Base-by-base conservation (phyloP, 2,888 invertebrate genomes). In the Tromatobia lineatoria region DNA sequence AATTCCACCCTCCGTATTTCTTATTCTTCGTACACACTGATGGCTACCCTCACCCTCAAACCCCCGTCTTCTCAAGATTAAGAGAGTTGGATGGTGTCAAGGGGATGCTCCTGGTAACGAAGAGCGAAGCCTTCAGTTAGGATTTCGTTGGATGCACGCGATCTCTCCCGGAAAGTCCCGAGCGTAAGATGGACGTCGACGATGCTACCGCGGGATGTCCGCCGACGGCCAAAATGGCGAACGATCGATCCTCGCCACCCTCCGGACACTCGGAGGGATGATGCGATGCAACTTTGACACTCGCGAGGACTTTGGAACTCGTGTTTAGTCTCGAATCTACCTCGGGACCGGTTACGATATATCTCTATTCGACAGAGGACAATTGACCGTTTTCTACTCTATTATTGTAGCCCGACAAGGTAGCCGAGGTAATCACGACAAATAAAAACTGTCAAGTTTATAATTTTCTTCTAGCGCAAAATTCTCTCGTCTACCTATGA, bases 171-270 rank as follows among this genome's bases (percentile, higher is more conserved):
- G 59, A 25, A 50, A 69, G 47, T 42, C 59, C 47, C 67, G 3
- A 66, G 80, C 20, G 73, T 76, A 82, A 85, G 81, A 87, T 84
- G 84, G 87, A 80, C 70, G 85, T 81, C 69, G 70, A 67, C 54
- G 76, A 82, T 70, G 83, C 83, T 80, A 81, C 73, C 83, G 80
- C 82, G 88, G 89, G 87, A 88, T 89, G 88, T 88, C 90, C 95
- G 85, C 82, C 87, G 87, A 86, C 87, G 87, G 76, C 88, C 91
- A 92, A 92, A 92, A 92, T 93, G 92, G 92, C 92, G 92, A 90
- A 50, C 50, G 50, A 50, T 50, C 50, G 50, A 50, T 50, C 50
- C 54, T 25, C 59, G 59, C 25, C 59, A 15, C 59, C 59, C 59
- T 59, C 29, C 45, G 50, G 23, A 42, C 20, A 29, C 64, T n/a